A percentile compares a stretch with the other conserved stretches of the same genome.
Conservation (phyloP, 2,888 invertebrate genomes). For the Andrena praecox region DNA sequence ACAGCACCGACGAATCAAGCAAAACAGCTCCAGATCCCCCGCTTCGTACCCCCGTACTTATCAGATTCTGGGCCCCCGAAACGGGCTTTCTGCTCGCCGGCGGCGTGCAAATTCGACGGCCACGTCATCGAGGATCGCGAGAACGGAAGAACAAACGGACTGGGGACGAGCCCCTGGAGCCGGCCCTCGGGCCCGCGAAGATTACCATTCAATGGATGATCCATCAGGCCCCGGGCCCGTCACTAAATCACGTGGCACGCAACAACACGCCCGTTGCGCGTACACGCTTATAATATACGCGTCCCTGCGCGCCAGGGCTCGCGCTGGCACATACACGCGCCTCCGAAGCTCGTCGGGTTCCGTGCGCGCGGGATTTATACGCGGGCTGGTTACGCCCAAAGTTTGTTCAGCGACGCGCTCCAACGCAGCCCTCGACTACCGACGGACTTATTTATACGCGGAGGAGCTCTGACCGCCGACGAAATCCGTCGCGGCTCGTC, state of each 20-base stretch:
- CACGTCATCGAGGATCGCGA: conserved; percentile 39
- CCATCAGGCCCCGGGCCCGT: conserved; percentile 72
- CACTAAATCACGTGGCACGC: conserved; percentile 73
- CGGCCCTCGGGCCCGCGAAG: conserved; percentile 59
- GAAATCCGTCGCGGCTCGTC: not conserved
- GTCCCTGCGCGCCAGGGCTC: conserved; percentile 13
- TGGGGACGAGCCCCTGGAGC: conserved; percentile 41
- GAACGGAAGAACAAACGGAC: conserved; percentile 25
- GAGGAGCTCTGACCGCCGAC: conserved; percentile 20
- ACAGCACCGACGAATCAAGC: not conserved
- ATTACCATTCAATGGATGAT: conserved; percentile 80
- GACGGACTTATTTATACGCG: conserved; percentile 40
- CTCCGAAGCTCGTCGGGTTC: conserved; percentile 40
- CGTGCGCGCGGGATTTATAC: conserved; percentile 70
- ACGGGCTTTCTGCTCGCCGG: not conserved
- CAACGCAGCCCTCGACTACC: conserved; percentile 32
- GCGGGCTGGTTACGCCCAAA: conserved; percentile 75
- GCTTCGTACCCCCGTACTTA: not conserved
- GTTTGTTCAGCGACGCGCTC: conserved; percentile 77
- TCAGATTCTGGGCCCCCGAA: not conserved
- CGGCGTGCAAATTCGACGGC: conserved; percentile 48
- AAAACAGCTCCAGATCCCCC: not conserved
- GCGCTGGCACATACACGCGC: conserved; percentile 25
- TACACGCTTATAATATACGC: conserved; percentile 54
- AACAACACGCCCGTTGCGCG: conserved; percentile 52